A percentile compares a stretch with the other conserved stretches of the same genome.
These are phyloP conservation scores for Ceuthmochares aereus DNA, from an alignment of 2,113 vertebrate genomes.

Conservation along the genomic window DNA sequence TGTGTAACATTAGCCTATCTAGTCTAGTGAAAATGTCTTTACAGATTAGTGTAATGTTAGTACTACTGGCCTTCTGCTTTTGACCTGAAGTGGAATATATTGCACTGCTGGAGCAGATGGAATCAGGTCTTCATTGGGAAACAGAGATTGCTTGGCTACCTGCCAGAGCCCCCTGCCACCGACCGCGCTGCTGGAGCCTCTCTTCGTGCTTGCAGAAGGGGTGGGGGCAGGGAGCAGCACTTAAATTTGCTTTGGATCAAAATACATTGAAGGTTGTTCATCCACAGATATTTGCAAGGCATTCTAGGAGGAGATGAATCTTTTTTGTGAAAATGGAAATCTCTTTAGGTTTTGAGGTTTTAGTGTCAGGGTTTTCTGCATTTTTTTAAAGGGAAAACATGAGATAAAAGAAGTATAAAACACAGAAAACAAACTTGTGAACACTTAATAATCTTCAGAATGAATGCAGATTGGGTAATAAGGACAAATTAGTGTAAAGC, in stretches of 20 bases:
- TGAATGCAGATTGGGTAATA: background rate
- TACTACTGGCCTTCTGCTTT: conserved; percentile 80
- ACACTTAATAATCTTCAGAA: conserved; percentile 35
- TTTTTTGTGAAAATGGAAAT: conserved; percentile 6
- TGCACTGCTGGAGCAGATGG: conserved; percentile 80
- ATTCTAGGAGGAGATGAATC: conserved; percentile 11
- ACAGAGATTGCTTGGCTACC: conserved; percentile 77
- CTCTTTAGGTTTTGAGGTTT: background rate
- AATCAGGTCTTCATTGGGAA: conserved; percentile 75
- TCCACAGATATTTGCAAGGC: conserved; percentile 32
- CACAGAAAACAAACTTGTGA: conserved; percentile 28
- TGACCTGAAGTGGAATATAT: conserved; percentile 84
- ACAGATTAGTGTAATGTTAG: conserved; percentile 87
- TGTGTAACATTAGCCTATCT: conserved; percentile 84
- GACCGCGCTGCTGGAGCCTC: background rate
- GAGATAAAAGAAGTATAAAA: conserved; percentile 17
- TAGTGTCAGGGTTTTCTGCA: too few species aligned
- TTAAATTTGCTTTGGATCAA: conserved; percentile 30
- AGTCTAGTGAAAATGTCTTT: conserved; percentile 84
- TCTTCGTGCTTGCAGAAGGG: background rate
- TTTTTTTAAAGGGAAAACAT: background rate
- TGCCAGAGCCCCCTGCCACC: conserved; percentile 60
- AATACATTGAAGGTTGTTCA: background rate
- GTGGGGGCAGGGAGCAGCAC: background rate
- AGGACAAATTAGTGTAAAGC: background rate